Conservation (phyloP, 2,113 vertebrate genomes). For the zebrafish (Danio rerio) region DNA sequence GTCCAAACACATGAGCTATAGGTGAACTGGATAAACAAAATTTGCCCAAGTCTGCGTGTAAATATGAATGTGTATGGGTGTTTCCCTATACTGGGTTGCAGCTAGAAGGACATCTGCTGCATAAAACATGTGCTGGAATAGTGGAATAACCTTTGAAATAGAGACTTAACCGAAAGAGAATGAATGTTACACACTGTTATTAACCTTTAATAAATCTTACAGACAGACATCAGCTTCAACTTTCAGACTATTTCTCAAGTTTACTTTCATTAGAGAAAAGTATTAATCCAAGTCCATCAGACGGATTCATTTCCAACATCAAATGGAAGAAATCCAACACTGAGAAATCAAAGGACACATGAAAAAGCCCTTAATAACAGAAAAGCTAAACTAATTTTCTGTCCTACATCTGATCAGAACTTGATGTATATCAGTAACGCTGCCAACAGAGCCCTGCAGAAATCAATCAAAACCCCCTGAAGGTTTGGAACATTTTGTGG, state of each 20-base stretch:
- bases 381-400: slow-evolving; percentile 20
- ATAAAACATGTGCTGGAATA: too few relatives aligned
- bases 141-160: too few relatives aligned
- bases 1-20: too few relatives aligned
- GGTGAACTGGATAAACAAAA: too few relatives aligned
- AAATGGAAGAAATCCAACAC: slow-evolving; percentile 2
- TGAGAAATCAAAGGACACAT: slow-evolving; percentile 4
- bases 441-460: neutral
- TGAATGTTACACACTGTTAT: neutral
- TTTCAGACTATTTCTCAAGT: neutral
- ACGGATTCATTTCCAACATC: slow-evolving; percentile 23
- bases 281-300: neutral
- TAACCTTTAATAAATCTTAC: neutral
- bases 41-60: too few relatives aligned
- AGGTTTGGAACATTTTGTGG: too few relatives aligned
- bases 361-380: slow-evolving; percentile 9
- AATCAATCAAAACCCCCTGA: neutral
- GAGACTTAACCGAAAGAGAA: too few relatives aligned
- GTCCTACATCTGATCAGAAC: neutral
- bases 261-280: neutral
- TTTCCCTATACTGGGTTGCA: too few relatives aligned
- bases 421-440: neutral
- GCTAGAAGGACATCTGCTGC: neutral
- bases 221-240: neutral
- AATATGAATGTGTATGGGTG: neutral